Evolutionary conservation across 2,888 invertebrate genomes (phyloP), one percentile per base, ranked within the genome.

Genomic region (Dascillus cervinus): DNA sequence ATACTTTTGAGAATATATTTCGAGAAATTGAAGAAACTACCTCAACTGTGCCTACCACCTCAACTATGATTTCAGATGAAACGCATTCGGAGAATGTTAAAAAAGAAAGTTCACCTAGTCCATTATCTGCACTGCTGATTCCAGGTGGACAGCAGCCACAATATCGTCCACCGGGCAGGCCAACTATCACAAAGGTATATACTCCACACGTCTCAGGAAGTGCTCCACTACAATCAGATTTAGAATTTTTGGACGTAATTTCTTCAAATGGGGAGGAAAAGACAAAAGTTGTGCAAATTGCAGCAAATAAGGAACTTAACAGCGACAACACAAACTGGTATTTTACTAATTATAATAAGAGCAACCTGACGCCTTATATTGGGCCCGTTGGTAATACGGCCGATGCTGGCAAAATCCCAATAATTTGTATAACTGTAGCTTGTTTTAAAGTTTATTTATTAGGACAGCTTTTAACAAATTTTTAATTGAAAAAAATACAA

Each of bases 331-430:
- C 79, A 65, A 80, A 79, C 47, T 90, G 90, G 90, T 90, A 90
- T 61, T 89, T 83, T 58, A 81, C 80, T 44, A 87, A 86, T 60
- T 89, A 89, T 55, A 84, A 85, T 58, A 78, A 77, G 51, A 75
- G 70, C 2, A 65, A 70, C 43, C 35, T 49, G 23, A 46, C 46
- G 26, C 48, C 49, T 3, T 50, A 39, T 17, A 26, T 50, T 17
- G 49, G 49, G 4, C 37, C 39, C 5, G 34, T 30, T 9, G 37
- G 37, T n/a, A 22, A n/a, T n/a, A n/a, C n/a, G n/a, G n/a, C 19
- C 6, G n/a, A 19, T 19, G n/a, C 6, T n/a, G 19, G n/a, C n/a
- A n/a, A n/a, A n/a, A n/a, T n/a, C n/a, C n/a, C n/a, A n/a, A n/a
- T n/a, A n/a, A n/a, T n/a, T n/a, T n/a, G n/a, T n/a, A n/a, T n/a